phyloP scores from a whole-genome alignment of 2,113 vertebrate species.

The Strigops habroptila region DNA sequence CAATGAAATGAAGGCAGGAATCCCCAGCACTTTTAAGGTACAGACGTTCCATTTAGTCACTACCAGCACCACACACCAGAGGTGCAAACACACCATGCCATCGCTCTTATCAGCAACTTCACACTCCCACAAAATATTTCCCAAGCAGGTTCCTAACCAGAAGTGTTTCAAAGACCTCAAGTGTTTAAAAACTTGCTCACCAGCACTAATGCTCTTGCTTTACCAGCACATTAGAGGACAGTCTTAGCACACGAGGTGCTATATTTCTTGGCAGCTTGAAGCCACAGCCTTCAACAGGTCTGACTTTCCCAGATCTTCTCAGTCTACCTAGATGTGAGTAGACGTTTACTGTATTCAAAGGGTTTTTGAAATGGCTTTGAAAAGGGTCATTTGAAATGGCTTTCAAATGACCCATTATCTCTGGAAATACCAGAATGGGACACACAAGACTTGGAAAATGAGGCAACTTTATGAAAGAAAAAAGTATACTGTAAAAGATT shows the following conservation, averaged over 20 bases:
- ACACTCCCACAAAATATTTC: not conserved
- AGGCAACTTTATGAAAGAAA: not conserved
- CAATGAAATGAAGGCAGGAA: not conserved
- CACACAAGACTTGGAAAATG: not conserved
- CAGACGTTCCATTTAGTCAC: not conserved
- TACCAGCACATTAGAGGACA: not conserved
- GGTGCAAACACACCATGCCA: not conserved
- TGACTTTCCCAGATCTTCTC: not conserved
- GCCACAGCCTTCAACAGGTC: not conserved
- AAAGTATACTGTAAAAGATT: not conserved
- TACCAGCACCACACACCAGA: not conserved
- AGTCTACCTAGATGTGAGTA: not conserved
- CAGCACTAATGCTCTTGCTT: not conserved
- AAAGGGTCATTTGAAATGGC: not conserved
- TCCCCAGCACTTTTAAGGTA: not conserved
- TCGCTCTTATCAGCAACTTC: conserved; percentile 12
- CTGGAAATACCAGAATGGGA: not conserved
- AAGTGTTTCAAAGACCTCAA: conserved; percentile 14
- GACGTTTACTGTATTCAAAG: not conserved
- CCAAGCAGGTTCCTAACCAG: conserved; percentile 1
- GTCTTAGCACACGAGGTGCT: not conserved
- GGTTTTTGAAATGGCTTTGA: too few relatives aligned
- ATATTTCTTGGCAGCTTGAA: not conserved
- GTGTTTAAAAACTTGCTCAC: conserved; percentile 8
- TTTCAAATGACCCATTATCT: not conserved